Evolutionary conservation across 2,888 invertebrate genomes (phyloP).

Genomic region (Oscheius sp.): DNA sequence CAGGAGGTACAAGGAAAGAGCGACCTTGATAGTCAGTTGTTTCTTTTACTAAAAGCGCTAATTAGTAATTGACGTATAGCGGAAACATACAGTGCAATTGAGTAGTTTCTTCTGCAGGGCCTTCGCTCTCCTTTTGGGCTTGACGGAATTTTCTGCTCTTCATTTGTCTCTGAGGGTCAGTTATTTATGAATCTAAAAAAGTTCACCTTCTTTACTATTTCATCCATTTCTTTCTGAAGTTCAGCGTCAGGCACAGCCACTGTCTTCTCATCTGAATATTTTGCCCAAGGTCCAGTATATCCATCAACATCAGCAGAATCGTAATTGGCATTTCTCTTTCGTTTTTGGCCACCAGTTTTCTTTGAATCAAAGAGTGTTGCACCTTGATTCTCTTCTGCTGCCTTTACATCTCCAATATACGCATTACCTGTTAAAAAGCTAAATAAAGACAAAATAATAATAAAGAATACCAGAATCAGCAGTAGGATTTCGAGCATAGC

Average conservation of each 20-base stretch:
- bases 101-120: constrained; percentile 72
- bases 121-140: constrained; percentile 94
- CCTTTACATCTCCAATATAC: constrained; percentile 64
- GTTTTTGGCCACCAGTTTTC: constrained; percentile 70
- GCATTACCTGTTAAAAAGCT: too few species aligned
- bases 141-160: constrained; percentile 91
- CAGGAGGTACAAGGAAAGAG: constrained; percentile 90
- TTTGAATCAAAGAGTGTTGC: constrained; percentile 83
- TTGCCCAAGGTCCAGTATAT: constrained; percentile 92
- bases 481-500: constrained; percentile 93
- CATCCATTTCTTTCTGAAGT: constrained; percentile 91
- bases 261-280: constrained; percentile 86
- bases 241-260: constrained; percentile 90
- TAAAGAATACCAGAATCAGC: constrained; percentile 74
- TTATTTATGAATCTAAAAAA: neutral
- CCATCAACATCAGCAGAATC: constrained; percentile 91
- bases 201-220: constrained; percentile 81
- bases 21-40: constrained; percentile 94
- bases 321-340: constrained; percentile 85
- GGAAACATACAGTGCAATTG: constrained; percentile 57
- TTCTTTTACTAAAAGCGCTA: constrained; percentile 81
- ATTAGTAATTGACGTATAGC: neutral
- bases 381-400: constrained; percentile 59
- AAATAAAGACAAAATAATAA: too few species aligned
- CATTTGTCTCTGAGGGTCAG: constrained; percentile 78